Evolutionary conservation across 2,113 vertebrate species (phyloP).

Genomic region (Pitta sordida): DNA sequence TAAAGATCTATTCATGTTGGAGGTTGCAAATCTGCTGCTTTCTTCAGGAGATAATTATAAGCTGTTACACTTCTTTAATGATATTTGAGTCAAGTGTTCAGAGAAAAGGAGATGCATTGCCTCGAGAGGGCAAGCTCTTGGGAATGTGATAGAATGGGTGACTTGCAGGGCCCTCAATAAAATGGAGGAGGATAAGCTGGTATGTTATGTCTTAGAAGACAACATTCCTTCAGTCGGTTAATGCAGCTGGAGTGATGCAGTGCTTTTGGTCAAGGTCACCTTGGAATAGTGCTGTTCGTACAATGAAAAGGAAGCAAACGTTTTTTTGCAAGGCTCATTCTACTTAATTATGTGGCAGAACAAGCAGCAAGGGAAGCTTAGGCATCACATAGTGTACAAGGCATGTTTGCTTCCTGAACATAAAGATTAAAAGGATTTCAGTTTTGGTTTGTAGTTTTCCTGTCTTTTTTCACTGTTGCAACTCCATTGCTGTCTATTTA

Average conservation of each 20-base stretch:
- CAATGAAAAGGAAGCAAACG: background rate
- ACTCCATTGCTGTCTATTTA: background rate
- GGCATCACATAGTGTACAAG: background rate
- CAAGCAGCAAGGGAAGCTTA: background rate
- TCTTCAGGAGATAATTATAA: background rate
- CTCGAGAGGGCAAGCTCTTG: background rate
- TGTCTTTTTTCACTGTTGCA: background rate
- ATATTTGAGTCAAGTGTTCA: background rate
- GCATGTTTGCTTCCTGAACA: background rate
- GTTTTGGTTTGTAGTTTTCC: background rate
- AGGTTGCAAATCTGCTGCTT: background rate
- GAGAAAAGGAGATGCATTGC: background rate
- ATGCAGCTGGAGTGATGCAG: background rate
- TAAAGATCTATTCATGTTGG: background rate
- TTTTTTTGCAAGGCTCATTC: background rate
- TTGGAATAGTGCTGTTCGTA: background rate
- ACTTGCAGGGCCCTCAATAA: background rate
- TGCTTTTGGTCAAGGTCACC: background rate
- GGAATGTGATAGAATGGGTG: background rate
- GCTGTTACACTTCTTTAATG: background rate
- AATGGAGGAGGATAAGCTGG: background rate
- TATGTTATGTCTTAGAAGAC: background rate
- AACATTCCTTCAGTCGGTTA: background rate
- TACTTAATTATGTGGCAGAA: background rate
- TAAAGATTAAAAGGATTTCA: background rate